These are phyloP conservation scores for Baronia brevicornis DNA, from an alignment of 2,888 invertebrate genomes.

Conservation along the genomic window DNA sequence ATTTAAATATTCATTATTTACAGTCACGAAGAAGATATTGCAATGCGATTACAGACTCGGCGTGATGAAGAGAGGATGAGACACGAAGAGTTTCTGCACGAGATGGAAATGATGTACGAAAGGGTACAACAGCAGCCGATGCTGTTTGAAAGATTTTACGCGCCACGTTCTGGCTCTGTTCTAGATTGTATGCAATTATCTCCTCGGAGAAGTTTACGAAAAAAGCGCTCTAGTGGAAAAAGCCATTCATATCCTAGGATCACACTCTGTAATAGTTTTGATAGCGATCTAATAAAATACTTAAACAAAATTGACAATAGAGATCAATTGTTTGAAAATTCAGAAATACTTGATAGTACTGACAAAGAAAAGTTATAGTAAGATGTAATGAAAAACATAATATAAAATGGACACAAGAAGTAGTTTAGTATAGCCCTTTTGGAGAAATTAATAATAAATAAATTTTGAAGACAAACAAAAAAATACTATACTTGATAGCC, in stretches of 20 bases:
- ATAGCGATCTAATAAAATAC: slow-evolving; percentile 50
- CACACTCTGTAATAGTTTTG: slow-evolving; percentile 52
- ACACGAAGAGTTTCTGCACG: slow-evolving; percentile 79
- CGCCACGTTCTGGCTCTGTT: slow-evolving; percentile 59
- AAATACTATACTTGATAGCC: no score
- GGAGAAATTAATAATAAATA: no score
- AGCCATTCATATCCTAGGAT: slow-evolving; percentile 40
- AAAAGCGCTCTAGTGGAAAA: slow-evolving; percentile 35
- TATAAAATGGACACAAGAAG: neutral
- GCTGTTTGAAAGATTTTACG: slow-evolving; percentile 81
- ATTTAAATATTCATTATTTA: slow-evolving; percentile 3
- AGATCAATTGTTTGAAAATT: slow-evolving; percentile 45
- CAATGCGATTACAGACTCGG: slow-evolving; percentile 78
- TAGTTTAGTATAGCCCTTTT: no score
- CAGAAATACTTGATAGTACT: slow-evolving; percentile 38
- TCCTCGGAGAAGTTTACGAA: slow-evolving; percentile 46
- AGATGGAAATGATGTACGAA: slow-evolving; percentile 83
- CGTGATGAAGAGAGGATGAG: slow-evolving; percentile 81
- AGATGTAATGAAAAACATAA: neutral
- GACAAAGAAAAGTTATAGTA: slow-evolving; percentile 29
- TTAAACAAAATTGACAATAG: slow-evolving; percentile 52
- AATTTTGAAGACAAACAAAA: no score
- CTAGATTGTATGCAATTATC: slow-evolving; percentile 48
- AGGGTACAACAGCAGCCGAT: slow-evolving; percentile 82
- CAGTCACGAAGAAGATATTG: slow-evolving; percentile 80